Base-by-base conservation (phyloP, 2,113 vertebrate genomes). In the Maccullochella peelii region DNA sequence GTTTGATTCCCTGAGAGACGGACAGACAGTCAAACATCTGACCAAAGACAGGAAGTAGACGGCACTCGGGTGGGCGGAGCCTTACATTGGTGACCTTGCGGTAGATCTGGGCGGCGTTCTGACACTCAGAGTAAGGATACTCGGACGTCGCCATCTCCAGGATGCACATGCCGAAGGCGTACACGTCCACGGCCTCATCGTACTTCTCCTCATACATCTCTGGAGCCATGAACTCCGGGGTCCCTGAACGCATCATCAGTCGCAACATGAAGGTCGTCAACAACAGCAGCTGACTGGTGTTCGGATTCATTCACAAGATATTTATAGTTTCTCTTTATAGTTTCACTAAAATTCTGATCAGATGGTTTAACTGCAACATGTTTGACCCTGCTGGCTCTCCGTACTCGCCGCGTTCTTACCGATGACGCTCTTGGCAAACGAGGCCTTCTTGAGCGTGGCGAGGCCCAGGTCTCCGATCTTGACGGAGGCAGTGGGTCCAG, bases 121-220 rank as follows among this genome's bases (percentile, higher is more conserved):
- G 95, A 91, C 97, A 98, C 93, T 98, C 97, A 0, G 96, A 96
- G 91, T 98, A 98, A 0, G 97, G 97, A 70, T 98, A 98, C 77
- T 98, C 97, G 0, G 97, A 97, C 1, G 97, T 98, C 0, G 97
- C 97, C 97, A 99, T 99, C 93, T 98, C 97, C 92, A 99, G 92
- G 94, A 99, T 97, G 91, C 97, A 99, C 97, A 99, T 99, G 40
- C 97, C 97, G 0, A 99, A 98, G 20, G 97, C 97, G 0, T 99
- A 98, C 33, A 99, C 95, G 0, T 98, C 97, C 90, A 98, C 97
- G 0, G 96, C 96, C 90, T 98, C 97, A 0, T 98, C 96, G 0
- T 98, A 98, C 77, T 97, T 97, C 92, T 98, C 97, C 86, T 98
- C 97, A 0, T 98, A 98, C 97, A 98, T 98, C 94, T 98, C 97